Evolutionary conservation across 1,140 invertebrate genomes (phyloP), one percentile per base, ranked within the genome.

Genomic region (Drosophila murphyi): DNA sequence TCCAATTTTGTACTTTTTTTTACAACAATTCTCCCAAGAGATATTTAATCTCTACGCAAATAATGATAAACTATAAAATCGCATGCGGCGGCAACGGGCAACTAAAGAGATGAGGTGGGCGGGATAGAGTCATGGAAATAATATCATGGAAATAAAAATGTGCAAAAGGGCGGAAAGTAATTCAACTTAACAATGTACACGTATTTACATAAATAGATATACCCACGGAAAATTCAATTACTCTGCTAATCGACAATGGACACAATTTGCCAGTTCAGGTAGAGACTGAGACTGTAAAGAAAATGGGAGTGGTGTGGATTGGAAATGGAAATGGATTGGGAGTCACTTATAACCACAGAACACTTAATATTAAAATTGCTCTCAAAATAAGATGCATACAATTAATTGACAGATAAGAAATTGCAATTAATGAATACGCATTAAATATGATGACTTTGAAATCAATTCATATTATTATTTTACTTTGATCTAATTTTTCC

Each of bases 31-130:
- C 80, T 83, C 77, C 73, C 77, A 52, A 61, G 85, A 88, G 85
- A 85, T 89, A 60, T 60, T 60, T 60, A 89, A 89, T 74, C 83
- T 69, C 81, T 89, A 89, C 69, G 86, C 85, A 88, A 88, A 88
- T 88, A 89, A 89, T 88, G 85, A 89, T 90, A 88, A 88, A 88
- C 85, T 88, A 88, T 88, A 88, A 88, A 88, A 88, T 85, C 71
- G 88, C 85, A 88, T 85, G 86, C 54, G 47, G 60, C 59, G 35
- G 54, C 12, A n/a, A 60, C 34, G 57, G 47, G 41, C 32, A 41
- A 51, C 28, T 43, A n/a, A 43, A n/a, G 6, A n/a, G 39, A 43
- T 10, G 4, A n/a, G 31, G 47, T 8, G 29, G 10, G n/a, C 20
- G 4, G 34, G 47, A 68, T 67, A 61, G 65, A 67, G 72, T 60